These are phyloP conservation scores for Naso thynnoides DNA, from an alignment of 2,797 vertebrate genomes.

Conservation along the genomic window DNA sequence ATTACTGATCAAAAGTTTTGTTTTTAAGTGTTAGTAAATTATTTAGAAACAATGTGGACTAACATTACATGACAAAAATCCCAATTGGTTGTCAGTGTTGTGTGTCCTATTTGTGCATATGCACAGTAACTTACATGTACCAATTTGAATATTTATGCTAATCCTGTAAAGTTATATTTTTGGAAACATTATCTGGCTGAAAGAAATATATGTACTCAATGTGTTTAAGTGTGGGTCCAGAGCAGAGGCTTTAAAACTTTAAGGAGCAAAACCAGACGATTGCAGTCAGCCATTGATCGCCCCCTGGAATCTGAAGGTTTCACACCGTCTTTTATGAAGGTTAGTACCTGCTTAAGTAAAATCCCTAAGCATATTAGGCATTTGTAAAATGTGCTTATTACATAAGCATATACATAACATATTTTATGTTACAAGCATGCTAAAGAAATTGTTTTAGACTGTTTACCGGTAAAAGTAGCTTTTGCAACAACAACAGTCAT, in stretches of 20 bases:
- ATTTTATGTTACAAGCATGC: background rate
- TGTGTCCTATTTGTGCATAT: background rate
- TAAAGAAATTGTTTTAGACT: background rate
- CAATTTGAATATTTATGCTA: background rate
- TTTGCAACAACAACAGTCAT: background rate
- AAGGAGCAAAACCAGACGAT: conserved; percentile 89
- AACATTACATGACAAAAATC: background rate
- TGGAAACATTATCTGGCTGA: background rate
- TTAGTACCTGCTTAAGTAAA: background rate
- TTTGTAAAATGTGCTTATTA: background rate
- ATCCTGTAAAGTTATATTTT: background rate
- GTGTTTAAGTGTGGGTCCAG: conserved; percentile 86
- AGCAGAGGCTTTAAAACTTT: conserved; percentile 95
- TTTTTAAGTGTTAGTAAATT: background rate
- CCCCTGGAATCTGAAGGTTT: conserved; percentile 86
- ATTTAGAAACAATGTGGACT: background rate
- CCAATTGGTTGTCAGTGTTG: background rate
- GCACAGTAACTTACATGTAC: background rate
- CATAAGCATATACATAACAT: background rate
- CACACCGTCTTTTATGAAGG: conserved; percentile 93
- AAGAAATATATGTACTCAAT: background rate
- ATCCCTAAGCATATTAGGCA: background rate
- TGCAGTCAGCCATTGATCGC: conserved; percentile 87
- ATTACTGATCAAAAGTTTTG: background rate
- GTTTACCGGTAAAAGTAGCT: background rate